Base-by-base conservation (phyloP, 2,888 invertebrate genomes). In the Nomada ferruginata region DNA sequence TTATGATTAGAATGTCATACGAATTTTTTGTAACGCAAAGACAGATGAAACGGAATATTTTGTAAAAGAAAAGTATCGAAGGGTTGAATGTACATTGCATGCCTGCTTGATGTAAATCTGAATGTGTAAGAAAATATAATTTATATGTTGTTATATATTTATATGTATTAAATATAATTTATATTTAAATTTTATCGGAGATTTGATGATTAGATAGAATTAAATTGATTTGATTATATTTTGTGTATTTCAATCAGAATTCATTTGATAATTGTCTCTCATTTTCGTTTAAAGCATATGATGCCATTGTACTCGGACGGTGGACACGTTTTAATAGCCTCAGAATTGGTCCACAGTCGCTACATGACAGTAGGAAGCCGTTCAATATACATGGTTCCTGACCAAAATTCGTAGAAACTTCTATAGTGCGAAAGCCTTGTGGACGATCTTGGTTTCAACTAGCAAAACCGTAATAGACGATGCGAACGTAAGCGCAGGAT, bases 381-480 rank as follows among this genome's bases (percentile, higher is more conserved):
- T 60, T 75, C n/a, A 65, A 60, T 59, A 53, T 76, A 23, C 59
- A 23, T 74, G 29, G 13, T 9, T 20, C 13, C 44, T 15, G 26
- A 11, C 42, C 47, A 50, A 63, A 76, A 60, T 59, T 59, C 47
- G 13, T 15, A 57, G 74, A 20, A 74, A 76, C 64, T 26, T 18
- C 36, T n/a, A 15, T 20, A n/a, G 47, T 13, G 11, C 7, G 29
- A 50, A 50, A 29, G 57, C 44, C 26, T 18, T 52, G 36, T 9
- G 47, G n/a, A 15, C 50, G 42, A 26, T 47, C 9, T 15, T 20
- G 26, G 57, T 60, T 64, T 29, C 36, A 42, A 9, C 57, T 15
- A 13, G 42, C n/a, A 20, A 50, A 77, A 59, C 44, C 57, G 26
- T 73, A 74, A 73, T 59, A 20, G 57, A 68, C 57, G 68, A 50